These are phyloP conservation scores for Cataglyphis hispanica DNA, from an alignment of 1,140 invertebrate species.

Conservation along the genomic window DNA sequence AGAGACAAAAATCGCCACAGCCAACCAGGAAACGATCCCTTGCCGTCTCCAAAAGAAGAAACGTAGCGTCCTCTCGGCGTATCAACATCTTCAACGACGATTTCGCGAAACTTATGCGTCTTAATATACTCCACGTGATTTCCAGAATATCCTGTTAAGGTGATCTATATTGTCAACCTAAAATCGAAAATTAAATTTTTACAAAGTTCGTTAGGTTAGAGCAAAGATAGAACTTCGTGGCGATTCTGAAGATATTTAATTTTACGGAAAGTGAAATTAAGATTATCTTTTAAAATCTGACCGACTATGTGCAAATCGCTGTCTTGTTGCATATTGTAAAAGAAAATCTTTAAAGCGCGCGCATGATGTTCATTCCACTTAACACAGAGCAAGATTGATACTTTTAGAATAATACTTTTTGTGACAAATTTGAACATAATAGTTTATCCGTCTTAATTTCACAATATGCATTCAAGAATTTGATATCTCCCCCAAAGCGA, in stretches of 20 bases:
- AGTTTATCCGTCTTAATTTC: constrained; percentile 39
- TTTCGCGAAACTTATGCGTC: constrained; percentile 90
- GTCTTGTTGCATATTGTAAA: neutral
- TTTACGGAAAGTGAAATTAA: constrained; percentile 35
- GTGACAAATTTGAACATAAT: constrained; percentile 5
- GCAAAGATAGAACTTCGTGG: neutral
- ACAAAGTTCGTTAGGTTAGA: neutral
- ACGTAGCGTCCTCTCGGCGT: constrained; percentile 89
- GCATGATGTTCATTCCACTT: constrained; percentile 46
- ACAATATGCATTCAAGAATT: neutral
- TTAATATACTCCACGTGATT: constrained; percentile 67
- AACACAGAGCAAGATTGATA: neutral
- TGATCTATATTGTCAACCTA: neutral
- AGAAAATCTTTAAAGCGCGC: constrained; percentile 6
- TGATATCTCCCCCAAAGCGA: neutral
- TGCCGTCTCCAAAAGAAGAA: constrained; percentile 86
- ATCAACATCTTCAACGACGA: constrained; percentile 90
- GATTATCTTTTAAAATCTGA: constrained; percentile 26
- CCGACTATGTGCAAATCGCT: neutral
- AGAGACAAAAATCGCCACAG: constrained; percentile 84
- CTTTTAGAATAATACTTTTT: too few relatives aligned
- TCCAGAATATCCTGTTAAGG: neutral
- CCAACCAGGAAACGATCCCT: constrained; percentile 79
- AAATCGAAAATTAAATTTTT: constrained; percentile 28
- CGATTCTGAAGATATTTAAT: constrained; percentile 13